Conservation (phyloP, 1,140 invertebrate species). For the Neodiprion virginianus region DNA sequence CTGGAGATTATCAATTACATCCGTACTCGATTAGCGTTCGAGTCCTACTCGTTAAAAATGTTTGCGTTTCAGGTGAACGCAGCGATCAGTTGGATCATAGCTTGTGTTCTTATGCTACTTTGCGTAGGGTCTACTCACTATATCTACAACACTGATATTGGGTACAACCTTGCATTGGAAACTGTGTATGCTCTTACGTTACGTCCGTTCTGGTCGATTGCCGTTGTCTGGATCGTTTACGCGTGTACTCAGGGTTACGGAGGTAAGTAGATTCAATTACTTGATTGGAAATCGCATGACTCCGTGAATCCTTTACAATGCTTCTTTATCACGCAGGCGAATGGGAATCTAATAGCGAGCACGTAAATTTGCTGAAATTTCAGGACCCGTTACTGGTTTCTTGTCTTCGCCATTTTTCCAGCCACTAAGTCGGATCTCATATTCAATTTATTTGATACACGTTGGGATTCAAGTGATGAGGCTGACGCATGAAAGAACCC, state of each 20-base stretch:
- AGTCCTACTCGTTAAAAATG: background rate
- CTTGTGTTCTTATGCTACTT: background rate
- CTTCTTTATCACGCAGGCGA: background rate
- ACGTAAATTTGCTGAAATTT: constrained; percentile 16
- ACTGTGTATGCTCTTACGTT: constrained; percentile 49
- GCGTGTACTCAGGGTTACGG: constrained; percentile 50
- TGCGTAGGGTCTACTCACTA: background rate
- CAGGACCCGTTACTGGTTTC: constrained; percentile 62
- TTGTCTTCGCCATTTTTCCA: constrained; percentile 64
- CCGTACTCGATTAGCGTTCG: background rate
- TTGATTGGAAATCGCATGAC: too few relatives aligned
- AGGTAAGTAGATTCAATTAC: constrained; percentile 17
- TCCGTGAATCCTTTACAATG: too few relatives aligned
- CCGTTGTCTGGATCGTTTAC: constrained; percentile 61
- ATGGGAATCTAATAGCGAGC: background rate
- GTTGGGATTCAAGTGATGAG: constrained; percentile 28
- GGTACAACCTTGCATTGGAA: constrained; percentile 28
- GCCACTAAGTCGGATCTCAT: constrained; percentile 65
- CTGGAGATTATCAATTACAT: background rate
- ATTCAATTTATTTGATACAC: constrained; percentile 67
- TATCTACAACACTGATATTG: background rate
- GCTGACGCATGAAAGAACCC: constrained; percentile 7
- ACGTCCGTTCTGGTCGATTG: constrained; percentile 51
- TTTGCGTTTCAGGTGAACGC: background rate
- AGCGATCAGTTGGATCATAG: background rate